Base-by-base conservation (phyloP, 2,113 vertebrate species). In the Merops nubicus region DNA sequence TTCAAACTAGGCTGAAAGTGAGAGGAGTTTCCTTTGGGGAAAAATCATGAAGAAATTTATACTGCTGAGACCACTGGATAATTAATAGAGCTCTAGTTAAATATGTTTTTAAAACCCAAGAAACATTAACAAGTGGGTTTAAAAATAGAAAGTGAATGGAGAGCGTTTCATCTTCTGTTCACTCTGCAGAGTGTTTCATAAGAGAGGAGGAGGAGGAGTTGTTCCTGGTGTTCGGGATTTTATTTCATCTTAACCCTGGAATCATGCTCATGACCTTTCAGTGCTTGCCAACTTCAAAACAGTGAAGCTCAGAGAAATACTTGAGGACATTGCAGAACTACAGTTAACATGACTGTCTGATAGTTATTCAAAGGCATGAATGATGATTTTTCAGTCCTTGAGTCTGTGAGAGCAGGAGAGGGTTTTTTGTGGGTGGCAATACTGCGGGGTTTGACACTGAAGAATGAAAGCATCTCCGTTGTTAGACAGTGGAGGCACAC, bases 71-170 rank as follows among this genome's bases (percentile, higher is more conserved):
- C 60, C 62, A 74, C 34, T 80, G 60, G 40, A 42, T 93, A 83
- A 79, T 94, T 91, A 92, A 83, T 33, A 93, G 82, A 91, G 21
- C 83, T 92, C 34, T 89, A 93, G 76, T 91, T 54, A 90, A 94
- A 80, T 33, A 45, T 86, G 68, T 67, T 91, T 90, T 77, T 84
- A 81, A 96, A 96, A 94, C 76, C 64, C 73, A 92, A 89, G 86
- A 89, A 90, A 80, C 63, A 47, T 92, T 91, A 96, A 70, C 81
- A 94, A 95, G 77, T 85, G 75, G 5, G 45, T 93, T 89, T 95
- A 93, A 96, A 95, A 95, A 94, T 82, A 96, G 95, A 53, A 92
- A 89, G 85, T 79, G 11, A 89, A 94, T 83, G 77, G 81, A 95
- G 91, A 95, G 67, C 70, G 65, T 92, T 94, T 95, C 3, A 29